phyloP scores from a whole-genome alignment of 2,888 invertebrate genomes.

The Agriopis marginaria region DNA sequence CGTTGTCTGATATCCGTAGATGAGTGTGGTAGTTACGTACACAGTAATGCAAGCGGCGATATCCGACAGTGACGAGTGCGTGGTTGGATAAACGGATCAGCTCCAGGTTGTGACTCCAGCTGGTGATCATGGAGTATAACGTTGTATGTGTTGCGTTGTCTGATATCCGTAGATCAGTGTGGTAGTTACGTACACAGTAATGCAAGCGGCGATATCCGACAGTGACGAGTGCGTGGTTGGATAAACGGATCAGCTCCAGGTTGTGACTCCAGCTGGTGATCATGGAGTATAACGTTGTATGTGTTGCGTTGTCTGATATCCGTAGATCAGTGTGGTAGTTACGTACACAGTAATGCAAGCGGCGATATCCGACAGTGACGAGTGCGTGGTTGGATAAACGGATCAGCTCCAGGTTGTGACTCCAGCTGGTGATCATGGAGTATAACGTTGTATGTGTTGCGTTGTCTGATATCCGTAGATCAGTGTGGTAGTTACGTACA shows the following conservation, averaged over 20 bases:
- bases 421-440: no score
- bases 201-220: conserved; percentile 10
- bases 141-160: no score
- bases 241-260: conserved; percentile 2
- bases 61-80: conserved; percentile 13
- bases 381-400: not conserved
- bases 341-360: conserved; percentile 4
- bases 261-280: not conserved
- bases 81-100: not conserved
- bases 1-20: not conserved
- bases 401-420: conserved; percentile 1
- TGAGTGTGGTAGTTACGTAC: not conserved
- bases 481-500: not conserved
- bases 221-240: conserved; percentile 1
- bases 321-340: not conserved
- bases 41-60: conserved; percentile 6
- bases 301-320: not conserved
- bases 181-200: not conserved
- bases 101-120: not conserved
- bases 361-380: conserved; percentile 14
- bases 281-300: no score
- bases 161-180: not conserved
- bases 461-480: not conserved
- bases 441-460: no score
- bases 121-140: no score